phyloP scores from a whole-genome alignment of 1,140 invertebrate genomes.

The Himalopsyche phryganea region DNA sequence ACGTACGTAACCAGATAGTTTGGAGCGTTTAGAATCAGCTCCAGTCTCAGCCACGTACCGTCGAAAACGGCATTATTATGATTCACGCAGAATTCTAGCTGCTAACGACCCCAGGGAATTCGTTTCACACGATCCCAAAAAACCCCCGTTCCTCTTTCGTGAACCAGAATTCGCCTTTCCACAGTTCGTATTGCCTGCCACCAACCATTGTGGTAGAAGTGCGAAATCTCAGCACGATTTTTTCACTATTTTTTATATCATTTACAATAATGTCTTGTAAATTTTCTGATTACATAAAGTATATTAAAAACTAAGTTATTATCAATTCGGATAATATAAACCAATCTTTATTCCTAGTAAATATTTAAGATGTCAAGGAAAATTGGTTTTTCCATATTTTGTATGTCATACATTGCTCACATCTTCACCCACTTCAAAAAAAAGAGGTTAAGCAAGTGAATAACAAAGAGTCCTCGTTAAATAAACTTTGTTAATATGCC shows the following conservation, averaged over 20 bases:
- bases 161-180: conserved; percentile 2
- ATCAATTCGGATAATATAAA: too few relatives aligned
- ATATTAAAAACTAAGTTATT: too few relatives aligned
- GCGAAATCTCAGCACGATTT: background rate
- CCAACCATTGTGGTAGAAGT: background rate
- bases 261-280: background rate
- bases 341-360: too few relatives aligned
- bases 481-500: too few relatives aligned
- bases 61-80: conserved; percentile 30
- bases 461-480: too few relatives aligned
- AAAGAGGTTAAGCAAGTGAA: too few relatives aligned
- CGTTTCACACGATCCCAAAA: conserved; percentile 26
- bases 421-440: too few relatives aligned
- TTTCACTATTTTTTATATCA: background rate
- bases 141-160: background rate
- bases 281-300: too few relatives aligned
- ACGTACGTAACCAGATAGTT: too few relatives aligned
- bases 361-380: too few relatives aligned
- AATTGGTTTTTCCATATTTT: too few relatives aligned
- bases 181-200: background rate
- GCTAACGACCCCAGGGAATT: conserved; percentile 34
- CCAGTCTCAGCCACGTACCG: conserved; percentile 22
- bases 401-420: too few relatives aligned
- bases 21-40: conserved; percentile 2
- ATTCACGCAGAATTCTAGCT: conserved; percentile 32